Conservation (phyloP, 2,888 invertebrate genomes). For the Ecliptopera silaceata region DNA sequence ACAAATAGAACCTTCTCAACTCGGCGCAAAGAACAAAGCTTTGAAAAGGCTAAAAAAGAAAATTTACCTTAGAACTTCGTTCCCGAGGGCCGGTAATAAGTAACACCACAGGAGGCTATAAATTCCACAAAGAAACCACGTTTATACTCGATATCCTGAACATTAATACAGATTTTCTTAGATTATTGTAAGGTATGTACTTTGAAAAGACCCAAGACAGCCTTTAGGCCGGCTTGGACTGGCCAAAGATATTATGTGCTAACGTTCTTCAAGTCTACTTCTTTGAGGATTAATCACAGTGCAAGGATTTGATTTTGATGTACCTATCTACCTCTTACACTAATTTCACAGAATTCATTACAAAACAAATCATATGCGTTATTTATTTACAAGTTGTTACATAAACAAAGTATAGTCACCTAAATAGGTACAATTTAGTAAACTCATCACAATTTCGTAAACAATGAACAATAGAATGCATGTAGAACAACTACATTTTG, state of each 20-base stretch:
- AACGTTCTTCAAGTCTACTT: no score
- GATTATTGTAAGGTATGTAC: slow-evolving; percentile 56
- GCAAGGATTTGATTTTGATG: no score
- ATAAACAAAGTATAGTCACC: background rate
- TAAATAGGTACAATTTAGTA: background rate
- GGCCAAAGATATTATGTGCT: background rate
- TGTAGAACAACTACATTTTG: slow-evolving; percentile 21
- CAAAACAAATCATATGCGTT: no score
- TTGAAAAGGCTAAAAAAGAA: slow-evolving; percentile 50
- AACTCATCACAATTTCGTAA: slow-evolving; percentile 11
- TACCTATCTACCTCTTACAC: no score
- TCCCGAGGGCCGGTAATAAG: slow-evolving; percentile 53
- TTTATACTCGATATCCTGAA: slow-evolving; percentile 55
- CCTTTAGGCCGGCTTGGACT: slow-evolving; percentile 26
- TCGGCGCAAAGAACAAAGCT: slow-evolving; percentile 46
- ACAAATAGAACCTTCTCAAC: slow-evolving; percentile 34
- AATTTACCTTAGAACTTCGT: slow-evolving; percentile 54
- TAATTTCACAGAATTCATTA: no score
- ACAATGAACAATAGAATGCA: slow-evolving; percentile 44
- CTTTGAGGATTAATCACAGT: no score
- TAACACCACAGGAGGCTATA: slow-evolving; percentile 56
- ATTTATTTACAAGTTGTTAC: background rate
- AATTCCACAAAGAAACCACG: slow-evolving; percentile 56
- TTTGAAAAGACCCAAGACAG: slow-evolving; percentile 28
- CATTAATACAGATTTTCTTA: slow-evolving; percentile 63